Base-by-base conservation (phyloP, 1,140 invertebrate species). In the Bombus impatiens region DNA sequence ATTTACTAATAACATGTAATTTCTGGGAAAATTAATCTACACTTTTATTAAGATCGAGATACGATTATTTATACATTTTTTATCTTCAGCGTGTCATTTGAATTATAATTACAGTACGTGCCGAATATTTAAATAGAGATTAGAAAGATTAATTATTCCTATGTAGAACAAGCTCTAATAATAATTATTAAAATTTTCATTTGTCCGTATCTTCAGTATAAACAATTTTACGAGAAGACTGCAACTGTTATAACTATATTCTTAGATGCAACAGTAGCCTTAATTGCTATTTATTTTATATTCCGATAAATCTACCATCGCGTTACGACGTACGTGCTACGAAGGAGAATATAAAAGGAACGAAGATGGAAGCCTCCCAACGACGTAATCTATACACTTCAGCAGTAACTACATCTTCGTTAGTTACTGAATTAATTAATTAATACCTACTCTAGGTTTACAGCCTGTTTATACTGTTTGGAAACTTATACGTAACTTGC, bases 341-440 rank as follows among this genome's bases (percentile, higher is more conserved):
- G 62, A 67, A 10, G 6, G 13, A 32, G n/a, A 67, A 67, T 32
- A 32, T 32, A 67, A 67, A 67, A 65, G 5, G n/a, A 65, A 65
- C n/a, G 62, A 32, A 65, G 62, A 65, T 65, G 62, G 0, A 65
- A 67, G n/a, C 65, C 13, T 32, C 2, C 15, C n/a, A 67, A 35
- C 32, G 65, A 67, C n/a, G 65, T 67, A 15, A 3, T 32, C 65
- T 67, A 8, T 67, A 67, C 47, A 53, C 32, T 67, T 67, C n/a
- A 67, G 15, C n/a, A 67, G 65, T 32, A 67, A 67, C 65, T 67
- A 32, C 65, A 35, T 32, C 65, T 67, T 67, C 65, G n/a, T 67
- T 67, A 32, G 65, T 67, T 67, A 67, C n/a, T 65, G 32, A 65
- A 67, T 35, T 67, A 67, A n/a, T 67, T 67, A 67, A 67, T 67